Evolutionary conservation across 2,113 vertebrate genomes (phyloP).

Genomic region (Macrotis lagotis): DNA sequence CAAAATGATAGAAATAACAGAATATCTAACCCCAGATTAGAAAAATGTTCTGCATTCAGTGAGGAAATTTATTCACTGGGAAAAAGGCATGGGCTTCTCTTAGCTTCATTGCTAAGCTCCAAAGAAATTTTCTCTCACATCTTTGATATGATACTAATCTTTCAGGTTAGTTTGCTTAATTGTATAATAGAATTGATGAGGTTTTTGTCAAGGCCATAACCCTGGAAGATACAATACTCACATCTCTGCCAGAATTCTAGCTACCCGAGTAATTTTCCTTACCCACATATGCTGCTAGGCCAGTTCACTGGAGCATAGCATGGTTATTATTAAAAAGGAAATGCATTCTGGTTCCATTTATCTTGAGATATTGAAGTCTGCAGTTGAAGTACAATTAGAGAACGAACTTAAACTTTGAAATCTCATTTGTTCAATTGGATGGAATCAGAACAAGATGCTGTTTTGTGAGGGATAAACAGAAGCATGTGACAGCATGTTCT

Average conservation of each 20-base stretch:
- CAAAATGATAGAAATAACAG: constrained; percentile 75
- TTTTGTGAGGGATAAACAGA: not conserved
- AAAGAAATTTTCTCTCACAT: not conserved
- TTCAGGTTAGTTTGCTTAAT: constrained; percentile 40
- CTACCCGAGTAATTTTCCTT: not conserved
- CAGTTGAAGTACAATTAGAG: not conserved
- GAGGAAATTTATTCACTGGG: constrained; percentile 57
- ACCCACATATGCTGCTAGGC: not conserved
- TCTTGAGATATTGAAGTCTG: not conserved
- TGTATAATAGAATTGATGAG: constrained; percentile 51
- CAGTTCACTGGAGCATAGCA: not conserved
- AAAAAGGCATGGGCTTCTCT: constrained; percentile 5
- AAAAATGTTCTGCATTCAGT: constrained; percentile 54
- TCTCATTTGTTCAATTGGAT: not conserved
- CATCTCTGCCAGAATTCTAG: not conserved
- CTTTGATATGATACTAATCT: constrained; percentile 43
- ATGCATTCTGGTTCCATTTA: not conserved
- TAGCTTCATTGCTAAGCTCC: constrained; percentile 8
- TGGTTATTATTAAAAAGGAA: not conserved
- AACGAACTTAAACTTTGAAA: not conserved
- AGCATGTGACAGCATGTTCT: not conserved
- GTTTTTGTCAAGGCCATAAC: constrained; percentile 48
- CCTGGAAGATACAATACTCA: constrained; percentile 1
- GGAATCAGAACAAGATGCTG: fast-evolving
- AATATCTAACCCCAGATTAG: constrained; percentile 67